These are phyloP conservation scores for Micoletzkya japonica DNA, from an alignment of 2,888 invertebrate genomes.

Conservation along the genomic window DNA sequence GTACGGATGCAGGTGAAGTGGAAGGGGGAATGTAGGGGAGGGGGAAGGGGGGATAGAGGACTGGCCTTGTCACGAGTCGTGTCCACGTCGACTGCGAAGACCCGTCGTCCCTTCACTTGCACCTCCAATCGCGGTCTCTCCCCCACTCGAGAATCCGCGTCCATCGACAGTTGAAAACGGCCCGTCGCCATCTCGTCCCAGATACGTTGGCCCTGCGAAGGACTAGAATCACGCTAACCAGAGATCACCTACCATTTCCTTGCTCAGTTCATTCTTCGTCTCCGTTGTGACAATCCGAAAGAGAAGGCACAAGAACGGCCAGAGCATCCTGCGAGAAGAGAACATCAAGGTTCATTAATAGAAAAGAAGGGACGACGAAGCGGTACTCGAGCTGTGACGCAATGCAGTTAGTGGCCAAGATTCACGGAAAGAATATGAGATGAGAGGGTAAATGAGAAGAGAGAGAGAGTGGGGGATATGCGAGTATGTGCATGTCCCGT, in stretches of 20 bases:
- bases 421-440: background rate
- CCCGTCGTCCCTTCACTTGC: background rate
- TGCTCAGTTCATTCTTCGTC: background rate
- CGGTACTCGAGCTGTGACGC: background rate
- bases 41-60: no score
- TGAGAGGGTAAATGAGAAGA: background rate
- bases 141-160: constrained; percentile 1
- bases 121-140: constrained; percentile 1
- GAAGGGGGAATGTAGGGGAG: no score
- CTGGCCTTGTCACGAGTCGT: background rate
- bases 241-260: background rate
- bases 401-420: background rate
- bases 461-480: background rate
- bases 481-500: background rate
- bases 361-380: background rate
- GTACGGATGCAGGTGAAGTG: no score
- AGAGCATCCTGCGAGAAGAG: no score
- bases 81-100: constrained; percentile 3
- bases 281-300: no score
- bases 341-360: no score
- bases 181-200: background rate
- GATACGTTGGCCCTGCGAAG: background rate
- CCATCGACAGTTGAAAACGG: background rate
- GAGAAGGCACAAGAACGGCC: no score
- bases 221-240: no score